Evolutionary conservation across 2,797 vertebrate genomes (phyloP).

Genomic region (Carcharodon carcharias): DNA sequence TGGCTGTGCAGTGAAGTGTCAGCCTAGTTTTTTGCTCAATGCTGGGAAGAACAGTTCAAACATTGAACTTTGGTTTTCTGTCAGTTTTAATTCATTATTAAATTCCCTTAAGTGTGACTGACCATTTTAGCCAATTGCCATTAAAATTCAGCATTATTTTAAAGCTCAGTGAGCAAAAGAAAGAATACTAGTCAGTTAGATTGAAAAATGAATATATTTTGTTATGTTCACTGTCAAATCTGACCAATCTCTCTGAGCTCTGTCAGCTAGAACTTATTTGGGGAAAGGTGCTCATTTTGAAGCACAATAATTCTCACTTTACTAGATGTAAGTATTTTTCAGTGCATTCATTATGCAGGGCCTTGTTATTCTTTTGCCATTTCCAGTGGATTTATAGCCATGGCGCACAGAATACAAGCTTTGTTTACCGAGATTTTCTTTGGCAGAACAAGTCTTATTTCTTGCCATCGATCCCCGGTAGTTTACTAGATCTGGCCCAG

Average conservation of each 20-base stretch:
- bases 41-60: background rate
- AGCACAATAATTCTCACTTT: background rate
- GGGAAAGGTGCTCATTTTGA: background rate
- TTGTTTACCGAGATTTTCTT: constrained; percentile 1
- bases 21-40: background rate
- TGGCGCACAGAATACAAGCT: background rate
- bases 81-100: background rate
- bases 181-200: background rate
- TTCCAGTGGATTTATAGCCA: background rate
- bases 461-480: background rate
- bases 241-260: background rate
- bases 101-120: background rate
- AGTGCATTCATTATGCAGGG: background rate
- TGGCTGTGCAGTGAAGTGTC: background rate
- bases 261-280: background rate
- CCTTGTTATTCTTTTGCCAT: constrained; percentile 12
- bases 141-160: background rate
- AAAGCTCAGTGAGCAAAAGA: background rate
- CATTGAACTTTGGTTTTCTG: background rate
- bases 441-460: background rate
- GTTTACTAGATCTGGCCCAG: background rate
- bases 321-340: background rate
- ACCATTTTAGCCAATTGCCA: background rate
- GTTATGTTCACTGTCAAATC: background rate
- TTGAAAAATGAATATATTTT: background rate